phyloP scores from a whole-genome alignment of 2,113 vertebrate species.

The Syngnathoides biaculeatus region DNA sequence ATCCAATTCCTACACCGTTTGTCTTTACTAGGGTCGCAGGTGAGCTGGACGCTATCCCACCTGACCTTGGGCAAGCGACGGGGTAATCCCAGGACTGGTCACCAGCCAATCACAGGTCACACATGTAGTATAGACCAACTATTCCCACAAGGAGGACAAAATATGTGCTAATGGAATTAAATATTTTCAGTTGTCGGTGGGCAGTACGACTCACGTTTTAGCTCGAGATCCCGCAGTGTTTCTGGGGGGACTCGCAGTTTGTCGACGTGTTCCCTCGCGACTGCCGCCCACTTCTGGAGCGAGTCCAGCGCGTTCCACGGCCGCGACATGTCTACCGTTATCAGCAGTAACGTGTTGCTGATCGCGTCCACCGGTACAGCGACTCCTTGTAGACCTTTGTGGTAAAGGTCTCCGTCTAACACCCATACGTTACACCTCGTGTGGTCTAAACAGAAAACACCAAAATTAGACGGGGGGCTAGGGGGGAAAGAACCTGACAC shows the following conservation, averaged over 20 bases:
- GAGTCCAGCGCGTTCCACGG: constrained; percentile 96
- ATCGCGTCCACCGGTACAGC: constrained; percentile 83
- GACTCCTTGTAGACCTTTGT: constrained; percentile 95
- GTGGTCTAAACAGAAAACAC: constrained; percentile 77
- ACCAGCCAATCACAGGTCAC: too few relatives aligned
- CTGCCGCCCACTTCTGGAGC: constrained; percentile 94
- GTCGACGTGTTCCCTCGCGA: constrained; percentile 92
- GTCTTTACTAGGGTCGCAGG: too few relatives aligned
- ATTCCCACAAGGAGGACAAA: too few relatives aligned
- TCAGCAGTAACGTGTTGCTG: constrained; percentile 83
- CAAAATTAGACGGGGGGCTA: neutral
- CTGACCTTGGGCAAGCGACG: too few relatives aligned
- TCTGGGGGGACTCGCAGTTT: constrained; percentile 92
- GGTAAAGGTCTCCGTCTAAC: constrained; percentile 94
- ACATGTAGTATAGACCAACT: too few relatives aligned
- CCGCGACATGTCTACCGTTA: constrained; percentile 92
- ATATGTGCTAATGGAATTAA: too few relatives aligned
- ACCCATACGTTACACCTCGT: constrained; percentile 96
- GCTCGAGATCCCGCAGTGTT: constrained; percentile 94
- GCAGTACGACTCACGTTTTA: constrained; percentile 81
- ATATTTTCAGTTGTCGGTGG: neutral
- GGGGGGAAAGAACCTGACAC: neutral
- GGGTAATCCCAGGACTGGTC: too few relatives aligned
- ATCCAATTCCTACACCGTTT: too few relatives aligned
- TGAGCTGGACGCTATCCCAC: too few relatives aligned